phyloP scores from a whole-genome alignment of 64 coral and sea anemone genomes.

The Actinia tenebrosa region DNA sequence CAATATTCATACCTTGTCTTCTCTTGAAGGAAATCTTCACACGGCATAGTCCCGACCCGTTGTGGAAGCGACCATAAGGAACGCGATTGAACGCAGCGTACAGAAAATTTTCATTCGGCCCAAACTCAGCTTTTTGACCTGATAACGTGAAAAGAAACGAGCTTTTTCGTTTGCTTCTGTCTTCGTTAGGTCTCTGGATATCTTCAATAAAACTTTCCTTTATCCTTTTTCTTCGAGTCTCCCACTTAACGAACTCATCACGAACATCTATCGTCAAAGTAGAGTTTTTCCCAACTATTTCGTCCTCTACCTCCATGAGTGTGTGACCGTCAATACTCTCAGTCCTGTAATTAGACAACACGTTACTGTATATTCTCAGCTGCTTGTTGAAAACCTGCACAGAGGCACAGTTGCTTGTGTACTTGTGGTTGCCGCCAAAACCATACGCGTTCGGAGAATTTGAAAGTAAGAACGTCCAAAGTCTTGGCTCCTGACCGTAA shows the following conservation, averaged over 20 bases:
- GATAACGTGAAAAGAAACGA: constrained; percentile 42
- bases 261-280: constrained; percentile 37
- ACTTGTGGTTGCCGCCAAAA: constrained; percentile 47
- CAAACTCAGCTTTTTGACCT: constrained; percentile 44
- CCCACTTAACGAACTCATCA: constrained; percentile 38
- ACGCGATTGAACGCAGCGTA: constrained; percentile 66
- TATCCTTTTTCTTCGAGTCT: background rate
- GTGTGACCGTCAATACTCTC: constrained; percentile 39
- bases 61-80: constrained; percentile 47
- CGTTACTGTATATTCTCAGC: constrained; percentile 57
- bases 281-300: constrained; percentile 25
- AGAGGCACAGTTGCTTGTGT: constrained; percentile 61
- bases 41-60: constrained; percentile 51
- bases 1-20: constrained; percentile 27
- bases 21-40: constrained; percentile 48
- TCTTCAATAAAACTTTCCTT: background rate
- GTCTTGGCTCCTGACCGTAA: constrained; percentile 52
- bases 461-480: constrained; percentile 49
- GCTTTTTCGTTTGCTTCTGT: constrained; percentile 13
- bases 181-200: background rate
- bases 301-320: constrained; percentile 40
- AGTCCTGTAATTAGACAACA: constrained; percentile 22
- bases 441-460: constrained; percentile 50
- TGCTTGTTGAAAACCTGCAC: constrained; percentile 52
- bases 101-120: constrained; percentile 40